Conservation (phyloP, 92 coral and sea anemone genomes). For the Heteractis magnifica region DNA sequence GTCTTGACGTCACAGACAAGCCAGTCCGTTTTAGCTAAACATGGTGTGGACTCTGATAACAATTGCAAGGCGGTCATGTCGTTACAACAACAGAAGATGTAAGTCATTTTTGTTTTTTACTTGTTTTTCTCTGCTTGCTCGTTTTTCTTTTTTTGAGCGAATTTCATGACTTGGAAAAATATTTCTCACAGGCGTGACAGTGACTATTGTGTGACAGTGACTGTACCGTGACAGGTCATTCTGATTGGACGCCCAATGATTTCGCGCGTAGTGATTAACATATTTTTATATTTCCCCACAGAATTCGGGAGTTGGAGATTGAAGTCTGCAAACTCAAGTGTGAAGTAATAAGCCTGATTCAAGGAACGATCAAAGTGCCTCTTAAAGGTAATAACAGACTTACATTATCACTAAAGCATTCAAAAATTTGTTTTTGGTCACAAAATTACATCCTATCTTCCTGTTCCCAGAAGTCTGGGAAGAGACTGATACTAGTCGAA, state of each 20-base stretch:
- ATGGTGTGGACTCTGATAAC: background rate
- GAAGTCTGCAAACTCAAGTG: slow-evolving; percentile 84
- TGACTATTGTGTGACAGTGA: background rate
- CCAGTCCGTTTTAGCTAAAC: background rate
- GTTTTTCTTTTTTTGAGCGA: background rate
- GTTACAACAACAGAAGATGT: slow-evolving; percentile 62
- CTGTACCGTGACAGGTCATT: background rate
- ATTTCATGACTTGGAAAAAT: no score
- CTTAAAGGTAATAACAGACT: slow-evolving; percentile 49
- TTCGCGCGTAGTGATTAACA: background rate
- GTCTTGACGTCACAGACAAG: background rate
- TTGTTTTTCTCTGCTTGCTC: background rate
- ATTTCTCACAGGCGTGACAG: background rate
- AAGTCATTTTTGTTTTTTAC: slow-evolving; percentile 12
- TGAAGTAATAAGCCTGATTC: slow-evolving; percentile 84
- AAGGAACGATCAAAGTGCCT: slow-evolving; percentile 79
- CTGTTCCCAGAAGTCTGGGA: no score
- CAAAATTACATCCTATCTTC: no score
- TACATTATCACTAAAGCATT: no score
- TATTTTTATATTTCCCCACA: slow-evolving; percentile 19
- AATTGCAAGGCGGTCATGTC: slow-evolving; percentile 35
- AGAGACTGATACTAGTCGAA: no score
- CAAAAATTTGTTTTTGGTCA: no score
- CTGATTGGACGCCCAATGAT: no score
- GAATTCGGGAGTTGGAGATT: slow-evolving; percentile 73